Base-by-base conservation (phyloP, 2,797 vertebrate genomes). In the Myoxocephalus aenaeus region DNA sequence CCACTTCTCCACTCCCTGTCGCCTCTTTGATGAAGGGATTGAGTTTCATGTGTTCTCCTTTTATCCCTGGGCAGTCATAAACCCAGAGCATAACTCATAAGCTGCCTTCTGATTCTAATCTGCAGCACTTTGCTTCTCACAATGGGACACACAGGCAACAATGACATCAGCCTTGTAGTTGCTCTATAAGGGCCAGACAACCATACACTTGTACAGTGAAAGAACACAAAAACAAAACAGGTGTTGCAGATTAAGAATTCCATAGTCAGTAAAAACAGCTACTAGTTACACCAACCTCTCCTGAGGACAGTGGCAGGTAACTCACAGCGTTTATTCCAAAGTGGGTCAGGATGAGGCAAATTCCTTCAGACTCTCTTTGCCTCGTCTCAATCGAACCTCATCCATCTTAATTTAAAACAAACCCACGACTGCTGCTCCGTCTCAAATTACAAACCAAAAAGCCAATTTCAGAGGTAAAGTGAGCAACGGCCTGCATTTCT, bases 11-110 rank as follows among this genome's bases (percentile, higher is more conserved):
- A 66, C 82, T 90, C 87, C 91, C 95, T 87, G 94, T 94, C 90
- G 85, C 83, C 90, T 90, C 94, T 95, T 96, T 96, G 94, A 96
- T 95, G 94, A 92, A 84, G 84, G 92, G 94, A 94, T 95, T 89
- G 92, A 85, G 92, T 96, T 95, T 95, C 95, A 93, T 91, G 88
- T 91, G 90, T 92, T 92, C 88, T 92, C 89, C 93, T 95, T 96
- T 95, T 94, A 96, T 95, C 94, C 93, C 82, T 50, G 90, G 90
- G 85, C 90, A 89, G 89, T 91, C 90, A 90, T 94, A 94, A 93
- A 88, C 88, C 87, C 89, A 77, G 87, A 89, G 92, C 92, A 94
- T 92, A 94, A 94, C 90, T 93, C 92, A 92, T 92, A 94, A 95
- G 79, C 90, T 75, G 86, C 87, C 86, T 88, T 92, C 92, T 94